These are phyloP conservation scores for Lepidocyrtoides sp. DNA, from an alignment of 2,888 invertebrate genomes.

Conservation along the genomic window DNA sequence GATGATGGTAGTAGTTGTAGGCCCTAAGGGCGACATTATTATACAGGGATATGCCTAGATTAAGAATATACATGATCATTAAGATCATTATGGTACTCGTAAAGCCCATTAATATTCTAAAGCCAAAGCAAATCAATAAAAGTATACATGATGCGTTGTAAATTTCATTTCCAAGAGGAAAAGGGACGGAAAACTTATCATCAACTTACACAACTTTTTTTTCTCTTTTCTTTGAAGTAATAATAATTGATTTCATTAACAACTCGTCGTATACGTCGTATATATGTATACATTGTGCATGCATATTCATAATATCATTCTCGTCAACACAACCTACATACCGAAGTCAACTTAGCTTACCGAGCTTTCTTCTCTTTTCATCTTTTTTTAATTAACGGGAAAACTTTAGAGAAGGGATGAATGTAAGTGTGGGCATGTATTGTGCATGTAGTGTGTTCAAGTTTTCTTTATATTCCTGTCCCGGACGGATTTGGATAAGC, in stretches of 20 bases:
- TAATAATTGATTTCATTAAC: constrained; percentile 70
- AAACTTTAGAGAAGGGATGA: constrained; percentile 53
- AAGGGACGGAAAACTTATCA: constrained; percentile 5
- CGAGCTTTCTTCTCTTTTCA: constrained; percentile 57
- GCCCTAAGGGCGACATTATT: neutral
- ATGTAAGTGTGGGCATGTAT: neutral
- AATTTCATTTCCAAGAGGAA: neutral
- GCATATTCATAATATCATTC: neutral
- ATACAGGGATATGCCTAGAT: neutral
- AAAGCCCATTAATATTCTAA: too few relatives aligned
- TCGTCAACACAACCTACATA: neutral
- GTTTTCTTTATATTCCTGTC: neutral
- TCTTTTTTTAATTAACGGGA: constrained; percentile 76
- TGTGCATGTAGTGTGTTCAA: neutral
- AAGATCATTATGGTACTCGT: too few relatives aligned
- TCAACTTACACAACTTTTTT: constrained; percentile 5
- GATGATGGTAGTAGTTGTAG: neutral
- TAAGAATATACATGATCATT: neutral
- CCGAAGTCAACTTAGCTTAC: neutral
- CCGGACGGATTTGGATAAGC: too few relatives aligned
- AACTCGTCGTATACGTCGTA: neutral
- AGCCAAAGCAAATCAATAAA: neutral
- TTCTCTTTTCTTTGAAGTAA: constrained; percentile 54
- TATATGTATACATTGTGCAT: neutral
- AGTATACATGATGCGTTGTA: neutral